Evolutionary conservation across 2,888 invertebrate genomes (phyloP).

Genomic region (Drosophila austrosaltans): DNA sequence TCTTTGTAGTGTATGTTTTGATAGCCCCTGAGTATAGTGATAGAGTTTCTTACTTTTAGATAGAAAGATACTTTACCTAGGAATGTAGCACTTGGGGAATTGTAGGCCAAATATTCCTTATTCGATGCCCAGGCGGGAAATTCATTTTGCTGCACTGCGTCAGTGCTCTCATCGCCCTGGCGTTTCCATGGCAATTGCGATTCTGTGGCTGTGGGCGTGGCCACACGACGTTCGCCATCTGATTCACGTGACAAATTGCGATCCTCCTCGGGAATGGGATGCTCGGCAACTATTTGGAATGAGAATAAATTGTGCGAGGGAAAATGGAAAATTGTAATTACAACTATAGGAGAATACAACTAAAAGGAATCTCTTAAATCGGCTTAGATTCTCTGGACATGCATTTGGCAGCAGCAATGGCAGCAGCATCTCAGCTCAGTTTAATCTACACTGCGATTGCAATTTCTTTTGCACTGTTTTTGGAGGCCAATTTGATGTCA

Average conservation of each 20-base stretch:
- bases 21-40: background rate
- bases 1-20: background rate
- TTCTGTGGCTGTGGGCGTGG: slow-evolving; percentile 94
- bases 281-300: slow-evolving; percentile 77
- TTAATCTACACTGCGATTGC: slow-evolving; percentile 1
- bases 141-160: slow-evolving; percentile 91
- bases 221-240: slow-evolving; percentile 89
- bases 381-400: background rate
- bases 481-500: slow-evolving; percentile 1
- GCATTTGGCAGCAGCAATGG: slow-evolving; percentile 6
- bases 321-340: slow-evolving; percentile 5
- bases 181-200: slow-evolving; percentile 97
- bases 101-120: slow-evolving; percentile 95
- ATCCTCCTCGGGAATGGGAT: slow-evolving; percentile 82
- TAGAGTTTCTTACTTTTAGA: background rate
- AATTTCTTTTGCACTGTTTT: no score
- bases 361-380: background rate
- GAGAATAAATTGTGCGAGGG: slow-evolving; percentile 1
- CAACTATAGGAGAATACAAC: background rate
- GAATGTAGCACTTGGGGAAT: slow-evolving; percentile 95
- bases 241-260: slow-evolving; percentile 80
- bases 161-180: slow-evolving; percentile 88
- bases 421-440: slow-evolving; percentile 4
- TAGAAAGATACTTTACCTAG: slow-evolving; percentile 86
- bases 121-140: slow-evolving; percentile 98